These are phyloP conservation scores for Plemyria rubiginata DNA, from an alignment of 2,888 invertebrate genomes.

Conservation along the genomic window DNA sequence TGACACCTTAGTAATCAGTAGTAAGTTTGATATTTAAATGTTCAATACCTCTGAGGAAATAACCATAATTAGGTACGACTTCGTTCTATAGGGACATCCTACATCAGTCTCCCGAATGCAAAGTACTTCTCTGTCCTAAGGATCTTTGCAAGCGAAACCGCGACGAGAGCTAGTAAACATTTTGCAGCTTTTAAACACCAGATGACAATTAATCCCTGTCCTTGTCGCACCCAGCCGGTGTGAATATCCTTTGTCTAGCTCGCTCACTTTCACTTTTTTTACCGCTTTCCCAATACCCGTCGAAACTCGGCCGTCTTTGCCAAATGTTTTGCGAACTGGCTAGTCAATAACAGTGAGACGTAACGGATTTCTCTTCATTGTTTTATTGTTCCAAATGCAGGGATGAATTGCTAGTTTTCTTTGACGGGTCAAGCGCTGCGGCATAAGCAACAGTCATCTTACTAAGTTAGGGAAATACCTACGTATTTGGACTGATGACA, in stretches of 20 bases:
- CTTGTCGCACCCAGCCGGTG: conserved; percentile 48
- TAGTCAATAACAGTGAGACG: conserved; percentile 31
- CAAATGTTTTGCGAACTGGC: conserved; percentile 61
- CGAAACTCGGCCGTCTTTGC: conserved; percentile 71
- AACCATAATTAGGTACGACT: too few species aligned
- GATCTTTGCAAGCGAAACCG: not conserved
- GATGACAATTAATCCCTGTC: conserved; percentile 54
- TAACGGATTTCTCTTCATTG: conserved; percentile 52
- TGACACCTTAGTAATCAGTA: too few species aligned
- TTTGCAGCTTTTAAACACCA: conserved; percentile 13
- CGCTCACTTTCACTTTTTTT: conserved; percentile 78
- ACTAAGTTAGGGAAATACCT: too few species aligned
- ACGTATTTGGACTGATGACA: too few species aligned
- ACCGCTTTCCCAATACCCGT: conserved; percentile 74
- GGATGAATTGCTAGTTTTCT: conserved; percentile 5
- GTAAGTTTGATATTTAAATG: too few species aligned
- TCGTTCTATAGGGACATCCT: too few species aligned
- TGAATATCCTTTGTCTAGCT: conserved; percentile 52
- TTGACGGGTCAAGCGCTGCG: not conserved
- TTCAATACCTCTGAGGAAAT: too few species aligned
- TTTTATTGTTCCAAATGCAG: conserved; percentile 41
- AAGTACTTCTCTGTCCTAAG: not conserved
- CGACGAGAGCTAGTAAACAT: conserved; percentile 6
- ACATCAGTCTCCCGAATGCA: too few species aligned
- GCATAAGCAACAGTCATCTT: too few species aligned